Evolutionary conservation across 2,113 vertebrate genomes (phyloP), one percentile per base, ranked within the genome.

Genomic region (Gasterosteus aculeatus): DNA sequence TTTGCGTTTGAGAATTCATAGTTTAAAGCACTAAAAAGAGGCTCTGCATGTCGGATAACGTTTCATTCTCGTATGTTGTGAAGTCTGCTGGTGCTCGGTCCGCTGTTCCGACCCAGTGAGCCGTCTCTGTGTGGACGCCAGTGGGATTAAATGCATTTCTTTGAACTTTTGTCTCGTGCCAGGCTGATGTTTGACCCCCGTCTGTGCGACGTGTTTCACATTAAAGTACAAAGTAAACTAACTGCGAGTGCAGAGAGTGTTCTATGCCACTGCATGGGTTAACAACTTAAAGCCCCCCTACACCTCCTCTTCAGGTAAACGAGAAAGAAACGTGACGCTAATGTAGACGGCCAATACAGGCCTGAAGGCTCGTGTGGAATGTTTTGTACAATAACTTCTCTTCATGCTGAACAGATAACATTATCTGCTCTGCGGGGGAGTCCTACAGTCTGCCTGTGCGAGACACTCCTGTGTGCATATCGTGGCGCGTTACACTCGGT

Each of bases 121-220:
- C 26, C 61, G 59, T 67, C 56, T 70, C 46, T 47, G 38, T 72
- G 57, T 78, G 53, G 49, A n/a, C 56, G 60, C 14, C 59, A 61
- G n/a, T 39, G 19, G 54, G 71, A 71, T 51, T 73, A 18, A 49
- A 67, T 56, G 63, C 26, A 33, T 64, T 38, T 72, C 77, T 83
- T 82, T 85, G 75, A 85, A 69, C 79, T 62, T 77, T 74, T 58
- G 31, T 71, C 71, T 61, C 29, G 11, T 49, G 68, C 39, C 58
- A 42, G 35, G 69, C 58, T 70, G 72, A 83, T 80, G 73, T 89
- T 90, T 84, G 75, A 78, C 31, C 56, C 22, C 63, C 22, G 22
- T 59, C 14, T 26, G 51, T 33, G 60, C 70, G 72, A 78, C 42
- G 18, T 70, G 53, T 68, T 83, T 47, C 31, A 62, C 72, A 46